These are phyloP conservation scores for Epirrita christyi DNA, from an alignment of 2,888 invertebrate genomes.

Conservation along the genomic window DNA sequence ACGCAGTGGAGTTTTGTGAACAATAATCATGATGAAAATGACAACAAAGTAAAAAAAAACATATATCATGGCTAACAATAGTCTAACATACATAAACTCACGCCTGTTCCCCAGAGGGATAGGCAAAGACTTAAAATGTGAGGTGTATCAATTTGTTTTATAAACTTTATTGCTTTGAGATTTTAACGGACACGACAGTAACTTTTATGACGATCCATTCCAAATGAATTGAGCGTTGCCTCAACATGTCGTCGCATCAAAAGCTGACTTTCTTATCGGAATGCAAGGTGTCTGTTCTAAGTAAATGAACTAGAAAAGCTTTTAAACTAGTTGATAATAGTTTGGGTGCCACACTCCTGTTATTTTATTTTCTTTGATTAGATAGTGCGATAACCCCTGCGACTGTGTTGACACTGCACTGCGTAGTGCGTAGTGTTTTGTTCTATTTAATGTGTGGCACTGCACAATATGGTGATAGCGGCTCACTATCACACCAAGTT, in stretches of 20 bases:
- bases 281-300: conserved; percentile 37
- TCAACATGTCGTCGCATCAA: conserved; percentile 26
- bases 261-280: conserved; percentile 39
- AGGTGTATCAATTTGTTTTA: too few species aligned
- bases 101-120: too few species aligned
- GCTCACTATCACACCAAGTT: conserved; percentile 26
- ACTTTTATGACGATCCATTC: background rate
- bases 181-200: too few species aligned
- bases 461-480: conserved; percentile 35
- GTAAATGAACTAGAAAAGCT: conserved; percentile 40
- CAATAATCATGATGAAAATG: too few species aligned
- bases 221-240: background rate
- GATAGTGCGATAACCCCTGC: conserved; percentile 51
- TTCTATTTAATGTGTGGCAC: conserved; percentile 31
- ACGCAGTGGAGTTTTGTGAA: too few species aligned
- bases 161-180: too few species aligned
- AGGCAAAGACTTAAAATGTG: too few species aligned
- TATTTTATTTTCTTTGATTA: conserved; percentile 47
- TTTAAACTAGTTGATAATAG: conserved; percentile 40
- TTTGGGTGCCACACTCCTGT: conserved; percentile 38
- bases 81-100: too few species aligned
- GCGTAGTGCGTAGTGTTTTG: conserved; percentile 28
- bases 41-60: too few species aligned
- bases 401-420: conserved; percentile 43
- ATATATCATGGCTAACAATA: too few species aligned